phyloP scores from a whole-genome alignment of 1,140 invertebrate species.

The Drosophila arawakana region DNA sequence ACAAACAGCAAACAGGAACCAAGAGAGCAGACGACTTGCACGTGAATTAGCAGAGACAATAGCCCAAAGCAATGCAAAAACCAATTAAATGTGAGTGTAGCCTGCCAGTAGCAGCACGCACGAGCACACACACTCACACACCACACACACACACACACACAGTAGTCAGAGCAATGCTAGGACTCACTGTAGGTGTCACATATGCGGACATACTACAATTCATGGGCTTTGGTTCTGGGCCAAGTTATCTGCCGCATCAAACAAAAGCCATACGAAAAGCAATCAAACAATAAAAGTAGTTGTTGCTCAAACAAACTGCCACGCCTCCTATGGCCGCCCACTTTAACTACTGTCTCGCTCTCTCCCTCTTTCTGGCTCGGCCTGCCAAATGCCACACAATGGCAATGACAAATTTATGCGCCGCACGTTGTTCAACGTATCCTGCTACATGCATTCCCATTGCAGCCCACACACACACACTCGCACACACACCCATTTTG shows the following conservation, averaged over 20 bases:
- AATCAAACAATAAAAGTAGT: slow-evolving; percentile 50
- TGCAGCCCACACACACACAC: slow-evolving; percentile 6
- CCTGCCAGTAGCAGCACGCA: slow-evolving; percentile 12
- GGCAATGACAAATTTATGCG: slow-evolving; percentile 46
- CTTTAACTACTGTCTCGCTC: slow-evolving; percentile 1
- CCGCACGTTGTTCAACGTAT: slow-evolving; percentile 34
- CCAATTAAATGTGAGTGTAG: slow-evolving; percentile 41
- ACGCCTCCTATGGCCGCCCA: not conserved
- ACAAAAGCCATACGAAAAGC: slow-evolving; percentile 43
- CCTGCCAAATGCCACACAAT: slow-evolving; percentile 44
- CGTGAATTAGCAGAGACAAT: slow-evolving; percentile 42
- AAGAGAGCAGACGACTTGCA: slow-evolving; percentile 25
- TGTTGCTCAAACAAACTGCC: slow-evolving; percentile 34
- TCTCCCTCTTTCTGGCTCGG: not conserved
- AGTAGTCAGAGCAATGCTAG: slow-evolving; percentile 1
- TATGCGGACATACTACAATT: slow-evolving; percentile 22
- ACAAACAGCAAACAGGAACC: slow-evolving; percentile 36
- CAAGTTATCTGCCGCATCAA: slow-evolving; percentile 38
- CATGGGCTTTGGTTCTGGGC: slow-evolving; percentile 23
- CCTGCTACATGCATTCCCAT: slow-evolving; percentile 25
- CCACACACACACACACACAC: not conserved
- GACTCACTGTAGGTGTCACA: slow-evolving; percentile 12
- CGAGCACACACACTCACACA: not conserved
- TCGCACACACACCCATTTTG: not conserved
- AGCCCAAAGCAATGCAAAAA: slow-evolving; percentile 37